Conservation (phyloP, 2,888 invertebrate species). For the Heterodera filipjevi region DNA sequence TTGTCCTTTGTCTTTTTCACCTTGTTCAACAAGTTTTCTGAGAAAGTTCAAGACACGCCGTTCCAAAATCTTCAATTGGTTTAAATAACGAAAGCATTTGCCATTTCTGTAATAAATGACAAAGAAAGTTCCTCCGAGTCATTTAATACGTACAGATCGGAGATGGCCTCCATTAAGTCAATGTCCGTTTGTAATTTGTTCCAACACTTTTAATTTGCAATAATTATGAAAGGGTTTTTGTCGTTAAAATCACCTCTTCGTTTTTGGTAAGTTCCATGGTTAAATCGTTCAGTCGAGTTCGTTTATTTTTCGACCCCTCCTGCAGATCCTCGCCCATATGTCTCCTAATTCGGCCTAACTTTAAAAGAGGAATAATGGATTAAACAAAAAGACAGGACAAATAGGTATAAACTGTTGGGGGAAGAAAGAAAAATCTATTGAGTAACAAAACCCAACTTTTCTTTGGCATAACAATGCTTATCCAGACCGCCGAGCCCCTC, state of each 20-base stretch:
- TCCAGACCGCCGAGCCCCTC: too few species aligned
- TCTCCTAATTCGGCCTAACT: neutral
- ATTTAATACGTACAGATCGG: neutral
- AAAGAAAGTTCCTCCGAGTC: neutral
- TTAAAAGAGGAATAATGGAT: too few species aligned
- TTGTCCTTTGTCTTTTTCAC: neutral
- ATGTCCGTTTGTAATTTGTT: neutral
- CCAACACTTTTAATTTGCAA: neutral
- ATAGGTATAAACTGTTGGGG: too few species aligned
- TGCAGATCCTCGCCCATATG: conserved; percentile 1
- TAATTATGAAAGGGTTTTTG: neutral
- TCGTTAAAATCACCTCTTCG: neutral
- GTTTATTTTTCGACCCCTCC: neutral
- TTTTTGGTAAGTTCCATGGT: neutral
- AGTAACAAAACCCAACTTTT: too few species aligned
- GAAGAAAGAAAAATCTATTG: too few species aligned
- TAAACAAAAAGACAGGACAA: too few species aligned
- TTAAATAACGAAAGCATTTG: neutral
- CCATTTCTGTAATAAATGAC: neutral
- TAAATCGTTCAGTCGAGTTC: neutral
- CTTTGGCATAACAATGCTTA: too few species aligned
- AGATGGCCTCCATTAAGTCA: neutral
- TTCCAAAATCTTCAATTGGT: neutral
- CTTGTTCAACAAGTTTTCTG: neutral
- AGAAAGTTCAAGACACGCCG: conserved; percentile 2